Percentiles rank a stretch among this genome's conserved stretches.
phyloP scores from a whole-genome alignment of 2,888 invertebrate genomes.

The Pseudoips prasinana region DNA sequence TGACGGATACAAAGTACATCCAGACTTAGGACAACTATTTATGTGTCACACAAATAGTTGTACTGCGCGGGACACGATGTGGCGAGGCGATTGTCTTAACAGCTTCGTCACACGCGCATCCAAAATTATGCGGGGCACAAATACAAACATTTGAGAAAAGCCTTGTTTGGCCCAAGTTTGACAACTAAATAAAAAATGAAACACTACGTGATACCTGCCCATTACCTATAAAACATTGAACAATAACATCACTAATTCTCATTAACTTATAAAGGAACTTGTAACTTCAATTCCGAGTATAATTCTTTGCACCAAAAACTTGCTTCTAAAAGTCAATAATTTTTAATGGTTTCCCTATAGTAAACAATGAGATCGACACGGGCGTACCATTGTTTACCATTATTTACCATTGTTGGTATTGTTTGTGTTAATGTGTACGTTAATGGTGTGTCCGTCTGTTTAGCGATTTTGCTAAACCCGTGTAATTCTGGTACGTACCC shows the following conservation, averaged over 20 bases:
- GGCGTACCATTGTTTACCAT: conserved; percentile 24
- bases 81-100: no score
- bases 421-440: conserved; percentile 63
- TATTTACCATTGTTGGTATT: conserved; percentile 49
- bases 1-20: no score
- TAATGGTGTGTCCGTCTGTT: conserved; percentile 61
- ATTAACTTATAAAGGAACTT: conserved; percentile 37
- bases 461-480: conserved; percentile 65
- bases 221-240: conserved; percentile 32
- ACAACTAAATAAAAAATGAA: no score
- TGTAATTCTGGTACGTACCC: conserved; percentile 38
- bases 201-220: conserved; percentile 14
- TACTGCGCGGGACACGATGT: no score
- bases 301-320: conserved; percentile 40
- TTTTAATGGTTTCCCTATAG: conserved; percentile 68
- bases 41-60: no score
- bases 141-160: no score
- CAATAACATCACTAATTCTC: conserved; percentile 34
- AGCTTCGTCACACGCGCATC: no score
- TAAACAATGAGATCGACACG: conserved; percentile 59
- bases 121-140: no score
- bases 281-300: conserved; percentile 54
- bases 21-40: no score
- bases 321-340: conserved; percentile 54
- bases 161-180: no score